Evolutionary conservation across 2,113 vertebrate species (phyloP).

Genomic region (Cebus imitator): DNA sequence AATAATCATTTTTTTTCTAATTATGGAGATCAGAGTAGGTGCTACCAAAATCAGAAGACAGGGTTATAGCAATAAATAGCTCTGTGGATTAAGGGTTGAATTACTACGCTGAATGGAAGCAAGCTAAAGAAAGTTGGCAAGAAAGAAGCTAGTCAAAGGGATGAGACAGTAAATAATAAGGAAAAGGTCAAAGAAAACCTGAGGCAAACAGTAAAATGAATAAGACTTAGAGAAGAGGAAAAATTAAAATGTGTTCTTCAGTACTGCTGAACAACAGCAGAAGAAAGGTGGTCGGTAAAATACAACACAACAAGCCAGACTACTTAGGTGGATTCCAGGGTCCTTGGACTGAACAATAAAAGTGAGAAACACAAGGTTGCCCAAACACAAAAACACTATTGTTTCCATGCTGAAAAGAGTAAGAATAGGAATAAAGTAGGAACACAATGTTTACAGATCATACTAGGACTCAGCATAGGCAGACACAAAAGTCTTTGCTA

Average conservation of each 20-base stretch:
- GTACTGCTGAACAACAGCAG: background rate
- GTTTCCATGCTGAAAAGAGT: background rate
- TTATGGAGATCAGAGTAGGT: background rate
- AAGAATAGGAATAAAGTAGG: background rate
- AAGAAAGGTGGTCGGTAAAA: background rate
- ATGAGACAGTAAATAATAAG: background rate
- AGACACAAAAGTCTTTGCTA: background rate
- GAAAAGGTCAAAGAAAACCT: conserved; percentile 33
- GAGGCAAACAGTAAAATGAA: background rate
- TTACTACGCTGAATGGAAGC: background rate
- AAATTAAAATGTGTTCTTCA: background rate
- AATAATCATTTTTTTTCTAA: background rate
- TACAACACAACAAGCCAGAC: background rate
- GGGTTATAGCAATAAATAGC: background rate
- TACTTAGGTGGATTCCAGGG: background rate
- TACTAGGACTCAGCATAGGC: background rate
- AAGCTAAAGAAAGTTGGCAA: background rate
- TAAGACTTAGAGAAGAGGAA: background rate
- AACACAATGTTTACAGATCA: background rate
- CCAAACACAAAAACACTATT: background rate
- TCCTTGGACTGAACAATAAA: conserved; percentile 10
- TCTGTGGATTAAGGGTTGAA: background rate
- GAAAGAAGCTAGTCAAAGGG: background rate
- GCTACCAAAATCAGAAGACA: conserved; percentile 6
- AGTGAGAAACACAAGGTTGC: background rate